Evolutionary conservation across 2,888 invertebrate genomes (phyloP).

Genomic region (Asteroscopus sphinx): DNA sequence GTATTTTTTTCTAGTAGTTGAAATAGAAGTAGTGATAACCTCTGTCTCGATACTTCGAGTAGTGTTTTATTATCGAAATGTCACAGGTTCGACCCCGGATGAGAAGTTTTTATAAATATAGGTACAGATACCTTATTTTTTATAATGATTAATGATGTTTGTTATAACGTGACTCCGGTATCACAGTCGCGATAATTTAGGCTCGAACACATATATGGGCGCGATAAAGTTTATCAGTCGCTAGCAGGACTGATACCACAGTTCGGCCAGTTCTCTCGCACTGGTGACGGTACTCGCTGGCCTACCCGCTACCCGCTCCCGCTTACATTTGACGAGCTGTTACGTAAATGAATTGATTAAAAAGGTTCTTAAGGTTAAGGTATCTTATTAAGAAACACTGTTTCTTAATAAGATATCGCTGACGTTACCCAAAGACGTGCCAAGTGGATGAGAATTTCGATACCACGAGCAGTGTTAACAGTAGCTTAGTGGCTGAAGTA

Average conservation of each 20-base stretch:
- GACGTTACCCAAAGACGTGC: too few relatives aligned
- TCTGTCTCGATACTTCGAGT: not conserved
- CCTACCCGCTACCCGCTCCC: too few relatives aligned
- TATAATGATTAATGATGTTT: constrained; percentile 8
- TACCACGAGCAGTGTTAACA: too few relatives aligned
- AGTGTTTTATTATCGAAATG: constrained; percentile 1
- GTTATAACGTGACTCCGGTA: constrained; percentile 5
- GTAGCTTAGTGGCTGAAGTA: too few relatives aligned
- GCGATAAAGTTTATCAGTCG: constrained; percentile 42
- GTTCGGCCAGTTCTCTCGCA: not conserved
- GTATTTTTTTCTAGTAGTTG: constrained; percentile 3
- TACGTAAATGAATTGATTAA: too few relatives aligned
- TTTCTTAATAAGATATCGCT: too few relatives aligned
- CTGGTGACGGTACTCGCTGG: not conserved
- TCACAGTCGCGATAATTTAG: constrained; percentile 23
- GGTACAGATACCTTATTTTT: constrained; percentile 14
- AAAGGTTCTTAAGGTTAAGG: too few relatives aligned
- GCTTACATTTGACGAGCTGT: too few relatives aligned
- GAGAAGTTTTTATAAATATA: not conserved
- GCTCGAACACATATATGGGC: constrained; percentile 22
- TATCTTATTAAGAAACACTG: too few relatives aligned
- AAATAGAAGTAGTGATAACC: constrained; percentile 5
- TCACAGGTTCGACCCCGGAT: constrained; percentile 10
- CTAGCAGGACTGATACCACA: not conserved
- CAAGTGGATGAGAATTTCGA: too few relatives aligned